Evolutionary conservation across 2,113 vertebrate genomes (phyloP).

Genomic region (Callipepla squamata): DNA sequence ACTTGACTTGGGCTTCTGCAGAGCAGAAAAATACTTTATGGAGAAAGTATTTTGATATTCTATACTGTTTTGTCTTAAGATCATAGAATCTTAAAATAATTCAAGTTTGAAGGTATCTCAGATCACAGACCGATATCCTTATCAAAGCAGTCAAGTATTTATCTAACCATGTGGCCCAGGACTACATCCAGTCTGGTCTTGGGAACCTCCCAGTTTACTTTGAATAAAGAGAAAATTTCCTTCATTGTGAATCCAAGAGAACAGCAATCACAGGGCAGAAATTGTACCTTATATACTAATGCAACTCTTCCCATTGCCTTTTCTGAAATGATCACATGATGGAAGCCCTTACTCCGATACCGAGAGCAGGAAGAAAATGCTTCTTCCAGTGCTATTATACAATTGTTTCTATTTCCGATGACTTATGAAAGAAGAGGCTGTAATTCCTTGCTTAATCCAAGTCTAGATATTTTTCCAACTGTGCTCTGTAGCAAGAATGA

Average conservation of each 20-base stretch:
- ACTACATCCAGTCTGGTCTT: background rate
- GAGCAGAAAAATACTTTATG: background rate
- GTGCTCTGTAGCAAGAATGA: background rate
- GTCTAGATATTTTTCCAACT: background rate
- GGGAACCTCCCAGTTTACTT: background rate
- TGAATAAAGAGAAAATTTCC: background rate
- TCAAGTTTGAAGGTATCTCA: background rate
- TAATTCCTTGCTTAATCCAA: background rate
- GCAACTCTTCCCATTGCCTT: background rate
- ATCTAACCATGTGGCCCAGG: background rate
- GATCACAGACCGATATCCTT: background rate
- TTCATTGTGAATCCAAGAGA: background rate
- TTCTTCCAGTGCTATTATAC: background rate
- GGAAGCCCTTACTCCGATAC: background rate
- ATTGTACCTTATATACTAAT: background rate
- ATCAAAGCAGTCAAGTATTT: background rate
- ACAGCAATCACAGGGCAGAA: background rate
- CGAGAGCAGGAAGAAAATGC: background rate
- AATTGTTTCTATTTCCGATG: background rate
- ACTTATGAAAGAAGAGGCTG: background rate
- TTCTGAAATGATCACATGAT: background rate
- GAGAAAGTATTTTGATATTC: background rate
- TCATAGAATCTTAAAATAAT: background rate
- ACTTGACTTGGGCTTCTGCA: background rate
- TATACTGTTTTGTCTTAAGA: background rate